Evolutionary conservation across 2,888 invertebrate species (phyloP).

Genomic region (Latheticus oryzae): DNA sequence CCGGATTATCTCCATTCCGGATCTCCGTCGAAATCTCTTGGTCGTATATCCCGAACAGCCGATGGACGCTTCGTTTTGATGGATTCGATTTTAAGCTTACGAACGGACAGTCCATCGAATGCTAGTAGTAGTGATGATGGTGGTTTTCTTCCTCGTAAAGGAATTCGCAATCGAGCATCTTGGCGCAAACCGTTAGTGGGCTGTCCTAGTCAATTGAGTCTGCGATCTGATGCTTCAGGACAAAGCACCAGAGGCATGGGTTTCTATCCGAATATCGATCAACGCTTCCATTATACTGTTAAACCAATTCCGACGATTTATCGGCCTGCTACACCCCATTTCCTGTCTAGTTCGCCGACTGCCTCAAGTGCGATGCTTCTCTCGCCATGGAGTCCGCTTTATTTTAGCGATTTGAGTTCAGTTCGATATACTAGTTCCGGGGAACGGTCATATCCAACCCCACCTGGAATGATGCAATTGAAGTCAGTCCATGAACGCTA

Average conservation of each 20-base stretch:
- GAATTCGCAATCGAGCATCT: conserved; percentile 69
- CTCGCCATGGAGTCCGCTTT: conserved; percentile 78
- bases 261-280: conserved; percentile 50
- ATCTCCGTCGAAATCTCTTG: conserved; percentile 66
- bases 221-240: conserved; percentile 71
- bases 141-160: conserved; percentile 78
- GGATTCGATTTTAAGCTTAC: conserved; percentile 67
- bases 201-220: conserved; percentile 75
- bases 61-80: conserved; percentile 80
- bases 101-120: conserved; percentile 68
- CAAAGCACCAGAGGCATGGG: conserved; percentile 66
- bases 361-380: conserved; percentile 67
- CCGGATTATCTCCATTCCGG: conserved; percentile 63
- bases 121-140: conserved; percentile 83
- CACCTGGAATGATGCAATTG: conserved; percentile 76
- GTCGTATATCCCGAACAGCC: conserved; percentile 78
- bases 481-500: conserved; percentile 76
- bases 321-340: conserved; percentile 67
- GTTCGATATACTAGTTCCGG: conserved; percentile 84
- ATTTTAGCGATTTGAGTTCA: conserved; percentile 89
- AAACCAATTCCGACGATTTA: conserved; percentile 63
- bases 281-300: conserved; percentile 59
- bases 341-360: conserved; percentile 74
- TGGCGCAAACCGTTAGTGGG: conserved; percentile 75
- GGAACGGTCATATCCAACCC: conserved; percentile 78